Base-by-base conservation (phyloP, 2,888 invertebrate species). In the Odontocolon sp. region DNA sequence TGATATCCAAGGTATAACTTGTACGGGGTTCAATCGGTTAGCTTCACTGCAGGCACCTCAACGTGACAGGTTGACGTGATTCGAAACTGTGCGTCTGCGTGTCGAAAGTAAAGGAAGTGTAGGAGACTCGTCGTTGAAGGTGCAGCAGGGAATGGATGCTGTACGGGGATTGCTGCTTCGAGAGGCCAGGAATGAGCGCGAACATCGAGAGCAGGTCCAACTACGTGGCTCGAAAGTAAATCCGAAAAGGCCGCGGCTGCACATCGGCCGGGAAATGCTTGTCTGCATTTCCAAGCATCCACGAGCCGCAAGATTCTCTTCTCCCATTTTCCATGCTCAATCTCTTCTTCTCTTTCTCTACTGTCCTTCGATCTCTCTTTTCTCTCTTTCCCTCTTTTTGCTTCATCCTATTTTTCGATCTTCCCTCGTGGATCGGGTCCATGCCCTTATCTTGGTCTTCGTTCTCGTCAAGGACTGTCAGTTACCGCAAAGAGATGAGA, bases 191-290 rank as follows among this genome's bases (percentile, higher is more conserved):
- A 59, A 50, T 18, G 45, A 40, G 64, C 63, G 11, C 31, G 59
- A 52, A 64, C 70, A 70, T 64, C 54, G 42, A 47, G 52, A 31
- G 72, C 68, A 80, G 78, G 77, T 77, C 66, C 63, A 78, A 74
- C 72, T 84, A 83, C 84, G 84, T 85, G 85, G 80, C 68, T 73
- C 76, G 85, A 85, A 85, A 85, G 81, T 82, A 79, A 84, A 84
- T 81, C 77, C 71, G 57, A 80, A 81, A 79, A 80, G 73, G 83
- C 76, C 76, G 61, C 66, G 67, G 56, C 57, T 54, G 56, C 63
- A 21, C 66, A 59, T 38, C 73, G 64, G 74, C 64, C 78, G 70
- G 57, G 42, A 79, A 81, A 81, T 81, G 80, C 81, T 82, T 78
- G 81, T 79, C 82, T 80, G 80, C 81, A 83, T 83, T 83, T 79